Evolutionary conservation across 2,888 invertebrate genomes (phyloP).

Genomic region (Steinernema hermaphroditum): DNA sequence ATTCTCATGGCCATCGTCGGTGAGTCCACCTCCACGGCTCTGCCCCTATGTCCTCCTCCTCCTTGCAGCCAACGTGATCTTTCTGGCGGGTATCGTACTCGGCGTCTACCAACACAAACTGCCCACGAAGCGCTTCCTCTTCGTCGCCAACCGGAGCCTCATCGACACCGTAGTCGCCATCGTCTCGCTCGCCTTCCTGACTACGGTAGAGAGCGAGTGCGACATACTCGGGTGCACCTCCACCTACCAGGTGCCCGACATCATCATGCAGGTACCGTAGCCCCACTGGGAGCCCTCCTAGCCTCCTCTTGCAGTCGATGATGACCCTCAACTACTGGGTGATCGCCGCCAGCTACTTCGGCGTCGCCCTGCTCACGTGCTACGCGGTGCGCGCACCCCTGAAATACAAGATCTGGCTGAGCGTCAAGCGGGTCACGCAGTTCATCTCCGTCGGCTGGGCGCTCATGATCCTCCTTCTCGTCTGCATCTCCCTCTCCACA

Average conservation of each 20-base stretch:
- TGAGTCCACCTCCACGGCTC: too few relatives aligned
- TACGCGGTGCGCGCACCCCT: constrained; percentile 51
- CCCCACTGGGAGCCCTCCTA: constrained; percentile 32
- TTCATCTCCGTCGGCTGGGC: constrained; percentile 36
- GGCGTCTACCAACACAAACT: constrained; percentile 43
- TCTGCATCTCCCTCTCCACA: constrained; percentile 29
- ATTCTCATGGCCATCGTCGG: constrained; percentile 32
- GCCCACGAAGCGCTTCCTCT: constrained; percentile 43
- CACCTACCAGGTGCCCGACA: constrained; percentile 34
- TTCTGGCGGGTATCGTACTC: constrained; percentile 38
- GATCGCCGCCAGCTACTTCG: constrained; percentile 48
- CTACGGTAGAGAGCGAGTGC: constrained; percentile 37
- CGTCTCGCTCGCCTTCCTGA: constrained; percentile 36
- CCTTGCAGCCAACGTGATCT: constrained; percentile 42
- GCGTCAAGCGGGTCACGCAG: constrained; percentile 32
- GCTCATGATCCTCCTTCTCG: constrained; percentile 34
- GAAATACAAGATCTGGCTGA: constrained; percentile 47
- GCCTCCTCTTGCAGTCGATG: constrained; percentile 37
- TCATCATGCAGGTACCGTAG: constrained; percentile 36
- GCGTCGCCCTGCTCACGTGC: constrained; percentile 49
- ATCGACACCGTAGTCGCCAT: constrained; percentile 42
- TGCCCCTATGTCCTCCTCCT: not conserved
- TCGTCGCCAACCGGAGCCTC: constrained; percentile 45
- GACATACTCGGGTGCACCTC: constrained; percentile 37
- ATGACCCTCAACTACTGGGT: constrained; percentile 52